Evolutionary conservation across 2,797 vertebrate species (phyloP), one percentile per base, ranked within the genome.

Genomic region (Nyctibius grandis): DNA sequence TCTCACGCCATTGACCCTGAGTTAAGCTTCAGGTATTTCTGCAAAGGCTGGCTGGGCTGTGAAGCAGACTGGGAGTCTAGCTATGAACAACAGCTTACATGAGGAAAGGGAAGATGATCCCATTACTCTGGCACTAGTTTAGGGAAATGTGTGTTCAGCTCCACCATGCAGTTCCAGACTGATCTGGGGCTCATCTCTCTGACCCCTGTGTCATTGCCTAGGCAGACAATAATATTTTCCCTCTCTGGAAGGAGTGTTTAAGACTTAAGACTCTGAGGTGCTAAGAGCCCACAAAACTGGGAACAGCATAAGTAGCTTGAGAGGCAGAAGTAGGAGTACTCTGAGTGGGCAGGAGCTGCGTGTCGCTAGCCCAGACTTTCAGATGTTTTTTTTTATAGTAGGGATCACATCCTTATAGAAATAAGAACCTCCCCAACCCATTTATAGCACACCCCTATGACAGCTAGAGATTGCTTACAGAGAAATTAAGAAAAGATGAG

Each of bases 281-380:
- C 21, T 56, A 47, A 75, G 28, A 15, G 22, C 22, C 61, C n/a
- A 42, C 19, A 36, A 25, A 81, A 36, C 61, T 18, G 45, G 29
- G 42, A 87, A 36, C 16, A 77, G 28, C 34, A 5, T 38, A 79
- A 69, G 38, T 31, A 48, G 9, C 59, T 45, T 45, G 44, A 77
- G 68, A 89, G 40, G 36, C 68, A 70, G 77, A 61, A 77, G 38
- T 38, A 74, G 82, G 82, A 94, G 47, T 63, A 7, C 40, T 88
- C 40, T 33, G 75, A 80, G 90, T 67, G 48, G 85, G 80, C 69
- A 95, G 83, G 65, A 93, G 45, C 54, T 83, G n/a, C 3, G 10
- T 64, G 73, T 56, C 1, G 0, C 48, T 57, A 88, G 67, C 73
- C 47, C 77, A 94, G 80, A 15, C 54, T 64, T 74, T 60, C 34